Percentiles rank a stretch among this genome's conserved stretches.
Evolutionary conservation across 2,113 vertebrate species (phyloP).

Genomic region (Actenoides hombroni): DNA sequence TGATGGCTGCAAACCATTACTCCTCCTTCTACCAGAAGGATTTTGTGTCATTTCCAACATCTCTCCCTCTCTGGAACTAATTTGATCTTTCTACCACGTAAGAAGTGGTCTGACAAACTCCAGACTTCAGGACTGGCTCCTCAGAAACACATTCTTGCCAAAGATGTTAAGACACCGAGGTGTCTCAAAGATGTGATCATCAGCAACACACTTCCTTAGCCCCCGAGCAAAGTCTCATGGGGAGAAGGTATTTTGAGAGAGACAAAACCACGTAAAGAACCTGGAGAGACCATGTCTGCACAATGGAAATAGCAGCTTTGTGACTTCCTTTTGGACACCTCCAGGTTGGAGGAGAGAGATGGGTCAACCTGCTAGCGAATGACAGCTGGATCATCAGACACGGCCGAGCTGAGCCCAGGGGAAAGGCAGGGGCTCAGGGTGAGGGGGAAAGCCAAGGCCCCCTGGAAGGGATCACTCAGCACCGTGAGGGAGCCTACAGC

Average conservation of each 20-base stretch:
- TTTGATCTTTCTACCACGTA: neutral
- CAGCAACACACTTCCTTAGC: neutral
- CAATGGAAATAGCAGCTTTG: neutral
- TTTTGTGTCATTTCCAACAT: conserved; percentile 13
- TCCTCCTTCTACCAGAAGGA: neutral
- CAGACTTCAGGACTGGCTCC: neutral
- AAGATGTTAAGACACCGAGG: neutral
- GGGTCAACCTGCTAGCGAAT: neutral
- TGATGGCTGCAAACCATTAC: conserved; percentile 12
- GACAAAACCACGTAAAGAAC: neutral
- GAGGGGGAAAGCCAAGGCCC: neutral
- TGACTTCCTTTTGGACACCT: neutral
- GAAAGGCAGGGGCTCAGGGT: neutral
- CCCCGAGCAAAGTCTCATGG: neutral
- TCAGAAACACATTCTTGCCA: conserved; percentile 25
- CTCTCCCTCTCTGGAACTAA: conserved; percentile 21
- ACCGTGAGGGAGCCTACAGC: neutral
- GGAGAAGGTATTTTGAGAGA: neutral
- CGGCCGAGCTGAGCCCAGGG: neutral
- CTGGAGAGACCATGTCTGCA: neutral
- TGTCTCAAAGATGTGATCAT: neutral
- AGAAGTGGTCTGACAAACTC: conserved; percentile 40
- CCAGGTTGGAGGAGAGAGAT: neutral
- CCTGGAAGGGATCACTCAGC: neutral
- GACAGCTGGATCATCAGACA: neutral